Conservation (phyloP, 2,113 vertebrate species). For the Prinia subflava region DNA sequence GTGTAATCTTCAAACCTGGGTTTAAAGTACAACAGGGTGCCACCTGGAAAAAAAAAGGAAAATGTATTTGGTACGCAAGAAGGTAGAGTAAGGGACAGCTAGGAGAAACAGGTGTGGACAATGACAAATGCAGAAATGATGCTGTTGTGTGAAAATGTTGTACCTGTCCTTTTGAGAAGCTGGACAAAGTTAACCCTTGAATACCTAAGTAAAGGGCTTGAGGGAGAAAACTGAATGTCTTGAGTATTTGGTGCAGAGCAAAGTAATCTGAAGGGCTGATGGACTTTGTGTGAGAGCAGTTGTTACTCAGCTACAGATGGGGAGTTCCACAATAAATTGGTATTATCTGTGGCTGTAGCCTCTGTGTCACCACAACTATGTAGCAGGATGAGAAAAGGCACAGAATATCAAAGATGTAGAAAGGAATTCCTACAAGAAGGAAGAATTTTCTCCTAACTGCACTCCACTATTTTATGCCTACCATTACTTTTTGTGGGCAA, state of each 20-base stretch:
- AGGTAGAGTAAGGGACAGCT: neutral
- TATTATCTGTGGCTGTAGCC: neutral
- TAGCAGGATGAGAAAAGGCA: neutral
- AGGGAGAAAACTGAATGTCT: neutral
- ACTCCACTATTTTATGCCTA: neutral
- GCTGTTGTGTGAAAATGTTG: neutral
- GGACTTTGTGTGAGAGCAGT: neutral
- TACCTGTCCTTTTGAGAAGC: neutral
- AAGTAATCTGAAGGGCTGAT: neutral
- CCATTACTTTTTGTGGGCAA: neutral
- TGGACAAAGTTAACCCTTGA: neutral
- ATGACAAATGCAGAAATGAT: neutral
- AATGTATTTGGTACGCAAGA: neutral
- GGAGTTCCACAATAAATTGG: neutral
- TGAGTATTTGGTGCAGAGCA: neutral
- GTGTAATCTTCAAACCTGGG: neutral
- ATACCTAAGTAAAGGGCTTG: neutral
- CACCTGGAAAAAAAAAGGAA: rapidly evolving
- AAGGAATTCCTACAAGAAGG: neutral
- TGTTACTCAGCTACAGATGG: neutral
- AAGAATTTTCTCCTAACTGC: neutral
- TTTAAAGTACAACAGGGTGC: neutral
- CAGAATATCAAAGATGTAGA: neutral
- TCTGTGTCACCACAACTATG: neutral
- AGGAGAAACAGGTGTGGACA: neutral